Conservation (phyloP, 2,113 vertebrate genomes). For the Thunnus thynnus region DNA sequence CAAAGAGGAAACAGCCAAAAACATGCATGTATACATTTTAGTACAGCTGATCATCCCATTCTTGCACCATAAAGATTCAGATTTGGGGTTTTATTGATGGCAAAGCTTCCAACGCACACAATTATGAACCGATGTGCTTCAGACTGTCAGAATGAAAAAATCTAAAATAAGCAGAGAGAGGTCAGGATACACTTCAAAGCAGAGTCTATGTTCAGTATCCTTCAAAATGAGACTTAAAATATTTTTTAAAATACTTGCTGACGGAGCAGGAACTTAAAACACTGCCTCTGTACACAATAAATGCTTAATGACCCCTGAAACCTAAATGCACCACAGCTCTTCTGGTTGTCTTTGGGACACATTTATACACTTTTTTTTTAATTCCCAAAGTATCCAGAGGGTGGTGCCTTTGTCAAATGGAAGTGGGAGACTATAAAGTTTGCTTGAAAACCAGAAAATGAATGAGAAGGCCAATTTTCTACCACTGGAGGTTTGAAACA, state of each 20-base stretch:
- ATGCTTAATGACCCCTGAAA: not conserved
- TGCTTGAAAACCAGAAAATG: not conserved
- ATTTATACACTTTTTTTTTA: not conserved
- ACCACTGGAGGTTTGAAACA: not conserved
- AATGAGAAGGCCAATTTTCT: not conserved
- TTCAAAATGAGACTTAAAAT: not conserved
- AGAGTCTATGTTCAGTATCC: not conserved
- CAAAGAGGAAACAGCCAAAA: not conserved
- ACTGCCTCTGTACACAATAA: not conserved
- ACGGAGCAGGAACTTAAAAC: not conserved
- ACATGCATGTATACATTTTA: not conserved
- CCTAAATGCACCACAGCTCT: not conserved
- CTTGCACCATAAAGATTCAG: not conserved
- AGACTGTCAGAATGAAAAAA: no score
- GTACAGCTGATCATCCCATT: not conserved
- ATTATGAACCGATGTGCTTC: no score
- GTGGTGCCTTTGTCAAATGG: slow-evolving; percentile 60
- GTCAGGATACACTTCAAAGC: not conserved
- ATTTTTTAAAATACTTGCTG: no score
- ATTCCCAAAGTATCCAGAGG: slow-evolving; percentile 49
- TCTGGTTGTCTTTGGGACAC: not conserved
- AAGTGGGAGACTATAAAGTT: not conserved
- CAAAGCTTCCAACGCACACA: not conserved
- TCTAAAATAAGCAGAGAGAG: no score
- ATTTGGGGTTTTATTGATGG: not conserved